Base-by-base conservation (phyloP, 1,140 invertebrate species). In the Choristoneura fumiferana region DNA sequence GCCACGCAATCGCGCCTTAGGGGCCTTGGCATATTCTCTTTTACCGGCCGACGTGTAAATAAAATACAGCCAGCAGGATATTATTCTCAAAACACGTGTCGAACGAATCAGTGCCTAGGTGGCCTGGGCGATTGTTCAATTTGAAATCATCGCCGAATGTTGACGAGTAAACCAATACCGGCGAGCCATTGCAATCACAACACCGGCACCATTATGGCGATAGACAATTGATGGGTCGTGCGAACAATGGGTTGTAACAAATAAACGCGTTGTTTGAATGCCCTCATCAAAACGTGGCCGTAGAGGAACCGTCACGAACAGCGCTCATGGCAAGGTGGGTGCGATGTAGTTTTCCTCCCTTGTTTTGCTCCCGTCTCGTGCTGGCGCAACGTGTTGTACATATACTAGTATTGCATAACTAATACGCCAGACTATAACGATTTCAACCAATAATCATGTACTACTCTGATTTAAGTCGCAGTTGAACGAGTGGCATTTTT, bases 211-310 rank as follows among this genome's bases (percentile, higher is more conserved):
- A 49, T 49, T 49, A 49, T 49, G 43, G 43, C 2, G 43, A 49
- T 49, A 49, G 43, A 49, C 43, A 49, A 49, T 49, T 13, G 43
- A 49, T 49, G 43, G 18, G 17, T 22, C 43, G 43, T 6, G 6
- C 43, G 43, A 49, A 49, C 43, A 49, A 49, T 49, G 22, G 43
- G 43, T 22, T 49, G 43, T 49, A 49, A 49, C 17, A 49, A 29
- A 49, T 49, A 49, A 49, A 49, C 43, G 43, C 29, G 43, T 33
- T 49, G 22, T 49, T 33, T 49, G 43, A 49, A 49, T 14, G 43
- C 29, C 18, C 43, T 49, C 43, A 17, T 29, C 22, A 29, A 29
- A 29, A 29, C 22, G 18, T 18, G 43, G 10, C 18, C 43, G 22
- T 18, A 18, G 40, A 14, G 15, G 40, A 17, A 10, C 40, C 40